Evolutionary conservation across 2,888 invertebrate species (phyloP).

Genomic region (Melieria omissa): DNA sequence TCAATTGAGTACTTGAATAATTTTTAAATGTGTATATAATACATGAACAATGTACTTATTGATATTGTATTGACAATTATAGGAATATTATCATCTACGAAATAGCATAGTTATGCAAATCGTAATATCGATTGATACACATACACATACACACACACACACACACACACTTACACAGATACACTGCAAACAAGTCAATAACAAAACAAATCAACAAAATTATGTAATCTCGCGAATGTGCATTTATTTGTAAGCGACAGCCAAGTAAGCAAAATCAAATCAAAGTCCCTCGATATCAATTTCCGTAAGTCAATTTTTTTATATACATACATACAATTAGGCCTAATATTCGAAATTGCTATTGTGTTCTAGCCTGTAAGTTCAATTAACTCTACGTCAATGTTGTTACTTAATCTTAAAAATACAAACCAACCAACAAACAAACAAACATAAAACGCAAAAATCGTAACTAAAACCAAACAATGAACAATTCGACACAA

Average conservation of each 20-base stretch:
- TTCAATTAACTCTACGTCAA: neutral
- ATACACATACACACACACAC: neutral
- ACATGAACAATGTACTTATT: neutral
- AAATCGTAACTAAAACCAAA: neutral
- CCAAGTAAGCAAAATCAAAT: neutral
- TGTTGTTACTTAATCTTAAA: conserved; percentile 5
- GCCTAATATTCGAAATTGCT: neutral
- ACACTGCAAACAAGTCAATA: conserved; percentile 5
- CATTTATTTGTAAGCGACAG: no score
- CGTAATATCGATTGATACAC: neutral
- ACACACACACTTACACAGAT: neutral
- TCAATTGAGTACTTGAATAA: conserved; percentile 2
- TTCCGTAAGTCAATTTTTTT: conserved; percentile 30
- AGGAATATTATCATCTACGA: conserved; percentile 4
- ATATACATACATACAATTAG: conserved; percentile 7
- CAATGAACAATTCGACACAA: neutral
- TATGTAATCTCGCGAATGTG: no score
- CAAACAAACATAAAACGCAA: neutral
- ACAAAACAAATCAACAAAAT: neutral
- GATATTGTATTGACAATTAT: conserved; percentile 23
- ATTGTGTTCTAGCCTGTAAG: neutral
- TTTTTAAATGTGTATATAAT: conserved; percentile 16
- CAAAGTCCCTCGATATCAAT: conserved; percentile 23
- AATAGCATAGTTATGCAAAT: neutral
- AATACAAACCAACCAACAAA: neutral